phyloP scores from a whole-genome alignment of 2,797 vertebrate genomes.

The Danio jaintianensis region DNA sequence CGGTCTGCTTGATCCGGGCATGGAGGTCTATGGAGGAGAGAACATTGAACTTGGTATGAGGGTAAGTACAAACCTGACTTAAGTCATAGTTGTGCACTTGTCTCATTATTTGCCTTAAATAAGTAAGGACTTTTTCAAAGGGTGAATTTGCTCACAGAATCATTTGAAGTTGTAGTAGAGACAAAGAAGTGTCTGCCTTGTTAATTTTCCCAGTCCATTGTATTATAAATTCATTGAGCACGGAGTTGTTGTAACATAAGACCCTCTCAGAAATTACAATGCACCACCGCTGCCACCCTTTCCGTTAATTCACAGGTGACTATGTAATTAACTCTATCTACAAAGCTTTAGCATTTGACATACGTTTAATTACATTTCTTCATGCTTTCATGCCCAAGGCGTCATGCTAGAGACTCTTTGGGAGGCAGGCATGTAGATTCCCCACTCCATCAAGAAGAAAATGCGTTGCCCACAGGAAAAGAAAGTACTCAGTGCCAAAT shows the following conservation, averaged over 20 bases:
- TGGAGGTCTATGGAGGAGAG: conserved; percentile 98
- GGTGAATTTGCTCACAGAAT: neutral
- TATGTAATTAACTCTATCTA: conserved; percentile 65
- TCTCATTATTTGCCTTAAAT: neutral
- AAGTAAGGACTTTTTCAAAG: neutral
- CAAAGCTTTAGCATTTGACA: conserved; percentile 64
- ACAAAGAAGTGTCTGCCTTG: neutral
- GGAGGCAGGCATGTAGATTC: conserved; percentile 71
- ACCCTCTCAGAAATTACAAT: conserved; percentile 64
- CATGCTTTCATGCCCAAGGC: conserved; percentile 59
- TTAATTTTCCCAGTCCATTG: conserved; percentile 18
- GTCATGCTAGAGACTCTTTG: conserved; percentile 63
- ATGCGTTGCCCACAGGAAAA: conserved; percentile 60
- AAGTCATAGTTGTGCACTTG: neutral
- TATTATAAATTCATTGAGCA: conserved; percentile 11
- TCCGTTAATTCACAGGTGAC: conserved; percentile 56
- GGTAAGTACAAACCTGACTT: conserved; percentile 74
- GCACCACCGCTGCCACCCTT: conserved; percentile 59
- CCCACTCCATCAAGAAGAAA: conserved; percentile 68
- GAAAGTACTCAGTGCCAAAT: conserved; percentile 69
- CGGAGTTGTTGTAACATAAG: neutral
- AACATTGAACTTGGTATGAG: conserved; percentile 98
- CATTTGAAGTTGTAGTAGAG: neutral
- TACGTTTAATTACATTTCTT: conserved; percentile 68
- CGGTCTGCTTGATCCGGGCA: conserved; percentile 94